A percentile compares a stretch with the other conserved stretches of the same genome.
Evolutionary conservation across 2,888 invertebrate species (phyloP).

Genomic region (Cheilosia urbana): DNA sequence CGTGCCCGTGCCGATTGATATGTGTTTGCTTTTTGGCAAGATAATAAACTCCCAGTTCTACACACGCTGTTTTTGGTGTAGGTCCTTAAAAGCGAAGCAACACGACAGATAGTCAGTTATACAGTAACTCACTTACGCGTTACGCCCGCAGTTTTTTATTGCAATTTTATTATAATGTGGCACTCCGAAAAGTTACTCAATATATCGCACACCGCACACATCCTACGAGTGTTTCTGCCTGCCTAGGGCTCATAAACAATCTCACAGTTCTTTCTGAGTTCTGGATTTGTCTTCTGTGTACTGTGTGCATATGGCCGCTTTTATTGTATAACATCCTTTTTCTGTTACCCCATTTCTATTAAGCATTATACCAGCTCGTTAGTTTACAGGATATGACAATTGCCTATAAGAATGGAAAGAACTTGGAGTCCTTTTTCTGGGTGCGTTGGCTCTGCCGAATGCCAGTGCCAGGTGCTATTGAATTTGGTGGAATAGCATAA

Average conservation of each 20-base stretch:
- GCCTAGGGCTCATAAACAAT: background rate
- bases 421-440: constrained; percentile 29
- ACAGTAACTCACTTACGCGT: constrained; percentile 6
- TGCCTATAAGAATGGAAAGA: constrained; percentile 64
- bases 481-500: constrained; percentile 46
- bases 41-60: constrained; percentile 23
- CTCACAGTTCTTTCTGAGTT: background rate
- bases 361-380: constrained; percentile 48
- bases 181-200: constrained; percentile 26
- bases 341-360: background rate
- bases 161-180: constrained; percentile 63
- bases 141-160: constrained; percentile 53
- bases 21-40: background rate
- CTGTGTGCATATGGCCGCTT: background rate
- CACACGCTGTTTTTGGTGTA: constrained; percentile 43
- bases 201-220: constrained; percentile 15
- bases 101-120: background rate
- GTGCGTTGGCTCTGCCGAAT: background rate
- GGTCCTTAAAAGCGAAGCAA: constrained; percentile 47
- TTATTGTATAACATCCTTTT: background rate
- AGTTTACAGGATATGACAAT: constrained; percentile 66
- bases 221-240: background rate
- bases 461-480: constrained; percentile 19
- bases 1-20: background rate
- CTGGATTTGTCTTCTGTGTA: no score